phyloP scores from a whole-genome alignment of 2,888 invertebrate species.

The Scelioninae gen. 1 region DNA sequence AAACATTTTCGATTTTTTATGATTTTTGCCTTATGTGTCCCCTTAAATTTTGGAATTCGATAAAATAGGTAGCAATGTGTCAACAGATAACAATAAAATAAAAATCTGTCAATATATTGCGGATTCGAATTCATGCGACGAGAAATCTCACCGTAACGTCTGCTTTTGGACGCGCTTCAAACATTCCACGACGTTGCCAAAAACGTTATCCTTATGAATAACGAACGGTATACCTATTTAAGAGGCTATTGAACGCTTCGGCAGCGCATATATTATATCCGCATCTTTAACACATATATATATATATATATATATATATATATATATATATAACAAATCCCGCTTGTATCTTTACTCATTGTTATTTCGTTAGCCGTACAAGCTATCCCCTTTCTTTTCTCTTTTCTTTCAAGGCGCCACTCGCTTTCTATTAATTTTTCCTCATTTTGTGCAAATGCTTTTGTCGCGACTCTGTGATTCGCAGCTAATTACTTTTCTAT shows the following conservation, averaged over 20 bases:
- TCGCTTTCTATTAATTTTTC: constrained; percentile 17
- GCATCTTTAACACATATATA: constrained; percentile 49
- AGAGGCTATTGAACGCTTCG: constrained; percentile 28
- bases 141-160: constrained; percentile 22
- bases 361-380: constrained; percentile 3
- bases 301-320: too few relatives aligned
- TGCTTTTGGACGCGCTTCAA: constrained; percentile 27
- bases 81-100: neutral
- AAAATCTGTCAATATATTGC: constrained; percentile 17
- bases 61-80: too few relatives aligned
- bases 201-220: constrained; percentile 65
- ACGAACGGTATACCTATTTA: constrained; percentile 50
- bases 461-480: constrained; percentile 17
- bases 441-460: neutral
- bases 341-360: constrained; percentile 5
- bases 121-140: constrained; percentile 26
- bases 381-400: neutral
- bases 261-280: constrained; percentile 29
- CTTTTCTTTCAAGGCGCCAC: neutral
- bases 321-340: constrained; percentile 28
- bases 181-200: constrained; percentile 54
- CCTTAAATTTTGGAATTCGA: too few relatives aligned
- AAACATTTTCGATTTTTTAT: too few relatives aligned
- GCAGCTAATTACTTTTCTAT: constrained; percentile 15
- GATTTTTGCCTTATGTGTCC: too few relatives aligned